A percentile compares a stretch with the other conserved stretches of the same genome.
Evolutionary conservation across 2,797 vertebrate species (phyloP).

Genomic region (Atherinosoma microstoma): DNA sequence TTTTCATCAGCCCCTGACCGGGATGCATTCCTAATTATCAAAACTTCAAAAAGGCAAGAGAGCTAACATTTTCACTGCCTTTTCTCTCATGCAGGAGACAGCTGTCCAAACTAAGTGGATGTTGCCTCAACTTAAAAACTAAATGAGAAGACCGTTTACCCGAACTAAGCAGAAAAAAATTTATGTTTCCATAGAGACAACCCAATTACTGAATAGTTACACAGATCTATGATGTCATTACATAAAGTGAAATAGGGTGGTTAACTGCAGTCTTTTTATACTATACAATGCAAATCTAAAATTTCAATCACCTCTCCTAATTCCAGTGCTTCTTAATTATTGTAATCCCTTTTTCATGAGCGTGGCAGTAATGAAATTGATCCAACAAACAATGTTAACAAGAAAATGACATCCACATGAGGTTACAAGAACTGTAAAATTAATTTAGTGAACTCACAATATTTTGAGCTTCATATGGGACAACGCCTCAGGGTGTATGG

Average conservation of each 20-base stretch:
- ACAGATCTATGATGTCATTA: neutral
- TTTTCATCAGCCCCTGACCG: constrained; percentile 18
- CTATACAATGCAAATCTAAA: neutral
- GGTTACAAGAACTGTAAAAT: neutral
- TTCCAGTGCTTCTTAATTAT: neutral
- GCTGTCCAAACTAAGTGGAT: neutral
- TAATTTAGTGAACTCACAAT: constrained; percentile 86
- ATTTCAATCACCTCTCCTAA: neutral
- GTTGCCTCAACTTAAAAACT: constrained; percentile 1
- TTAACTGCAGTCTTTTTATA: neutral
- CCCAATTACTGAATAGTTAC: neutral
- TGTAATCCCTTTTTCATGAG: constrained; percentile 23
- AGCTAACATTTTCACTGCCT: constrained; percentile 12
- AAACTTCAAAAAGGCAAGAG: constrained; percentile 17
- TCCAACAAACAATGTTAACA: constrained; percentile 4
- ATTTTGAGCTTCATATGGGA: constrained; percentile 88
- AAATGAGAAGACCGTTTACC: neutral
- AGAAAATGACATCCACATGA: constrained; percentile 2
- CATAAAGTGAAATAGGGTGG: neutral
- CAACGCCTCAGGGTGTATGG: constrained; percentile 92
- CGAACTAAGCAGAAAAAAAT: neutral
- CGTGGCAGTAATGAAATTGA: constrained; percentile 16
- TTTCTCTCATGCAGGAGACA: neutral
- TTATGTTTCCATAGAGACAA: neutral
- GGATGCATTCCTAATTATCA: constrained; percentile 22